Conservation (phyloP, 2,888 invertebrate genomes). For the Pediacus dermestoides region DNA sequence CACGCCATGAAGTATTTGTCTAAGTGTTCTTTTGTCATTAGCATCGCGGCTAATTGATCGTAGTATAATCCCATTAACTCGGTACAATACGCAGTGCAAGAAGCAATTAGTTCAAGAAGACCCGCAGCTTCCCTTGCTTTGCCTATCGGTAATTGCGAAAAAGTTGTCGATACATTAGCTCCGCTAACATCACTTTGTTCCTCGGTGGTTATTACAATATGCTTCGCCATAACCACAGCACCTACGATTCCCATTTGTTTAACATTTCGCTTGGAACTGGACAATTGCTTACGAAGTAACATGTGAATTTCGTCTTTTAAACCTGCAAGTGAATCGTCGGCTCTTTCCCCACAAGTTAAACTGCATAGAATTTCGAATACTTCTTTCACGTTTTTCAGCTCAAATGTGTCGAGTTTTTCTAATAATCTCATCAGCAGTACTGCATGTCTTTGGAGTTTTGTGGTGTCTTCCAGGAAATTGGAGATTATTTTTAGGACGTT, state of each 20-base stretch:
- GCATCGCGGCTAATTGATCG: constrained; percentile 67
- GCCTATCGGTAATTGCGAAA: constrained; percentile 55
- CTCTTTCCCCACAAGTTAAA: constrained; percentile 60
- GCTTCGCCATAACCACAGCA: constrained; percentile 71
- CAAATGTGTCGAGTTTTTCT: constrained; percentile 72
- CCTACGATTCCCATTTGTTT: constrained; percentile 75
- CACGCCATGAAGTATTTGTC: constrained; percentile 63
- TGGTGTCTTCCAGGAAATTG: constrained; percentile 41
- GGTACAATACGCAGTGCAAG: constrained; percentile 57
- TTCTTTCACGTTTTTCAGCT: constrained; percentile 68
- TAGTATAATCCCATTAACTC: constrained; percentile 72
- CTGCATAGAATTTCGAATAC: constrained; percentile 76
- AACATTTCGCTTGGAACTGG: constrained; percentile 58
- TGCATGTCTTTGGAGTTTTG: constrained; percentile 57
- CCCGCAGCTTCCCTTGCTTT: constrained; percentile 59
- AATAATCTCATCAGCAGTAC: constrained; percentile 63
- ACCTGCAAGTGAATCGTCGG: constrained; percentile 48
- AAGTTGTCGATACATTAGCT: constrained; percentile 54
- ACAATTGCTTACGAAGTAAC: constrained; percentile 78
- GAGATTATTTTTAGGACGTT: constrained; percentile 36
- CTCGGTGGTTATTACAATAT: constrained; percentile 53
- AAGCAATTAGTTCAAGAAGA: constrained; percentile 61
- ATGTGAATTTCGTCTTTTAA: constrained; percentile 81
- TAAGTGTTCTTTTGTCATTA: constrained; percentile 52
- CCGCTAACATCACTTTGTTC: constrained; percentile 42